Evolutionary conservation across 2,797 vertebrate species (phyloP), one percentile per base, ranked within the genome.

Genomic region (Gadopsis marmoratus): DNA sequence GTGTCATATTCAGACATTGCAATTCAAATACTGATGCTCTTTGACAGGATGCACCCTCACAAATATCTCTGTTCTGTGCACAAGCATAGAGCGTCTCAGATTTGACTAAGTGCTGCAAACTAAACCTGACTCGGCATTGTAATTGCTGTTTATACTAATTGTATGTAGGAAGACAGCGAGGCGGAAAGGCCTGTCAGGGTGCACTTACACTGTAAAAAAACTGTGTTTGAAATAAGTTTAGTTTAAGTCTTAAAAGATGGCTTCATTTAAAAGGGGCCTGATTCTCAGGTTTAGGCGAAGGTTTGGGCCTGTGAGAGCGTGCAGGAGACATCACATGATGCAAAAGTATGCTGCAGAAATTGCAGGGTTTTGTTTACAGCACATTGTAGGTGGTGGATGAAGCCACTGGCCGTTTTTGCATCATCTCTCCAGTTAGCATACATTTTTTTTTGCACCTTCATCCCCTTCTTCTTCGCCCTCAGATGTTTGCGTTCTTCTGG

Each of bases 91-190:
- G 37, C 60, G 65, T 70, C 60, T 60, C 69, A 47, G 55, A 71
- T 82, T 83, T 79, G 83, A 76, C 56, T 66, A 64, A 79, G 74
- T 76, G 81, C 76, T 61, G 54, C 55, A 85, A 80, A 90, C 47
- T 73, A 59, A 84, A 86, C 66, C 14, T 21, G 66, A 74, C 64
- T 78, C 14, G 0, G 61, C 60, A 68, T 82, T 60, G 69, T 88
- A 78, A 79, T 71, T 70, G 54, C 60, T 74, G 45, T 84, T 85
- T 75, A 71, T 54, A 47, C 37, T 70, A 72, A 86, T 76, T 83
- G 37, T 39, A 39, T 71, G 16, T 53, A 47, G 69, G 39, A 39
- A 54, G 53, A 75, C 74, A 63, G 45, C 33, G 21, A 63, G 26
- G 59, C 69, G 71, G 56, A 74, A 54, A 62, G 10, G 13, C 31